A percentile compares a stretch with the other conserved stretches of the same genome.
phyloP scores from a whole-genome alignment of 2,888 invertebrate species.

The Aromia moschata region DNA sequence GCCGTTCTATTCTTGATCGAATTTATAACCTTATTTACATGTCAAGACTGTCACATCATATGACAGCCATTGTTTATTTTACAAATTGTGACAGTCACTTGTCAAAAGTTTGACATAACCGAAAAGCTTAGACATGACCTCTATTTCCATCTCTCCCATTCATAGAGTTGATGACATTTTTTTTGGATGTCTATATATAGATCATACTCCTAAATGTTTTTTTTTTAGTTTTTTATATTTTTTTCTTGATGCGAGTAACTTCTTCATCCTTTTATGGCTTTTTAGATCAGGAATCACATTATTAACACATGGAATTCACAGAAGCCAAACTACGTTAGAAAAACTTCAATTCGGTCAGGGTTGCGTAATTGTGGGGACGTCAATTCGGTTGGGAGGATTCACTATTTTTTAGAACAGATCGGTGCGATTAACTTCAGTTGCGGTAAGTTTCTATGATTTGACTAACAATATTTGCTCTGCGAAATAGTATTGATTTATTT shows the following conservation, averaged over 20 bases:
- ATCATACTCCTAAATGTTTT: too few species aligned
- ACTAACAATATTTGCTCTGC: neutral
- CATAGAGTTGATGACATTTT: too few species aligned
- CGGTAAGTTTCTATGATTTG: conserved; percentile 58
- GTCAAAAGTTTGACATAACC: too few species aligned
- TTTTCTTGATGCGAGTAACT: neutral
- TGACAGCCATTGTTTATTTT: too few species aligned
- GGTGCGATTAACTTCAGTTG: conserved; percentile 73
- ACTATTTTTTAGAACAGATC: conserved; percentile 69
- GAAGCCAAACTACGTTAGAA: conserved; percentile 68
- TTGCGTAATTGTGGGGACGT: conserved; percentile 72
- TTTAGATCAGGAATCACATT: conserved; percentile 68
- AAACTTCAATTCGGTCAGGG: conserved; percentile 68
- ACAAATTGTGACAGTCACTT: too few species aligned
- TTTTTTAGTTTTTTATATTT: neutral
- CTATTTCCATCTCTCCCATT: too few species aligned
- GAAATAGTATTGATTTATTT: too few species aligned
- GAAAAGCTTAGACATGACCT: too few species aligned
- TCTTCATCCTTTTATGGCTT: neutral
- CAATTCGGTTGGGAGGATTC: conserved; percentile 69
- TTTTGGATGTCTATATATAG: too few species aligned
- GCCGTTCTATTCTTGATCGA: too few species aligned
- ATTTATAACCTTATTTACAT: too few species aligned
- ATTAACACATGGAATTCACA: conserved; percentile 65
- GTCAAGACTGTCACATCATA: too few species aligned